Percentiles rank a stretch among this genome's conserved stretches.
These are phyloP conservation scores for Chorisops tibialis DNA, from an alignment of 2,888 invertebrate genomes.

Conservation along the genomic window DNA sequence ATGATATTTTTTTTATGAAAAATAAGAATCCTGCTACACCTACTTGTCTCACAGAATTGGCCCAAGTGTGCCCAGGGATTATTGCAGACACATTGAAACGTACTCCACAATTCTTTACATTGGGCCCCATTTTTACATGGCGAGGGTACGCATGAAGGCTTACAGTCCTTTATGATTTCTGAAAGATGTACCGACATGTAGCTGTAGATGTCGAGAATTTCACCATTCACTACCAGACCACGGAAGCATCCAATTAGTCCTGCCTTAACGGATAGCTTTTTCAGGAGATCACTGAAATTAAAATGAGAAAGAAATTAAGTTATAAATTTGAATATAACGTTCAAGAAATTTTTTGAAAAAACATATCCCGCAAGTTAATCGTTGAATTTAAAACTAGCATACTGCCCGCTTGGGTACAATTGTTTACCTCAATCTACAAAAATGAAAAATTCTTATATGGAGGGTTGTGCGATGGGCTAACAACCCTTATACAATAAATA, in stretches of 20 bases:
- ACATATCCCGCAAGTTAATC: too few species aligned
- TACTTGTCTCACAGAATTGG: slow-evolving; percentile 85
- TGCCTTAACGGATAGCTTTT: slow-evolving; percentile 78
- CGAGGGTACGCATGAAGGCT: slow-evolving; percentile 90
- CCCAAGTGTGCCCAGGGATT: slow-evolving; percentile 93
- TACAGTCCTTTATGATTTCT: slow-evolving; percentile 90
- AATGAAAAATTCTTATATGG: too few species aligned
- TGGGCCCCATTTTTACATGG: slow-evolving; percentile 89
- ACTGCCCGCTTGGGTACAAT: too few species aligned
- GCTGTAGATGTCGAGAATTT: slow-evolving; percentile 85
- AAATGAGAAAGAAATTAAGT: too few species aligned
- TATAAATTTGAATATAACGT: too few species aligned
- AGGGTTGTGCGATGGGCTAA: too few species aligned
- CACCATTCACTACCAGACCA: slow-evolving; percentile 87
- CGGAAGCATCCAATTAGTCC: slow-evolving; percentile 92
- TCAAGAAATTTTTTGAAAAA: too few species aligned
- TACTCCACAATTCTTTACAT: slow-evolving; percentile 89
- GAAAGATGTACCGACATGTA: slow-evolving; percentile 89
- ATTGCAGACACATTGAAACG: slow-evolving; percentile 86
- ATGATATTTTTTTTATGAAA: background rate
- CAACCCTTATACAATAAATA: too few species aligned
- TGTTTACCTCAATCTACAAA: too few species aligned
- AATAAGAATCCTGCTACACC: slow-evolving; percentile 53
- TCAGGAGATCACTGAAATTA: slow-evolving; percentile 65
- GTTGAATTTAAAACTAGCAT: too few species aligned